A percentile compares a stretch with the other conserved stretches of the same genome.
Evolutionary conservation across 1,140 invertebrate species (phyloP).

Genomic region (Euschistus heros): DNA sequence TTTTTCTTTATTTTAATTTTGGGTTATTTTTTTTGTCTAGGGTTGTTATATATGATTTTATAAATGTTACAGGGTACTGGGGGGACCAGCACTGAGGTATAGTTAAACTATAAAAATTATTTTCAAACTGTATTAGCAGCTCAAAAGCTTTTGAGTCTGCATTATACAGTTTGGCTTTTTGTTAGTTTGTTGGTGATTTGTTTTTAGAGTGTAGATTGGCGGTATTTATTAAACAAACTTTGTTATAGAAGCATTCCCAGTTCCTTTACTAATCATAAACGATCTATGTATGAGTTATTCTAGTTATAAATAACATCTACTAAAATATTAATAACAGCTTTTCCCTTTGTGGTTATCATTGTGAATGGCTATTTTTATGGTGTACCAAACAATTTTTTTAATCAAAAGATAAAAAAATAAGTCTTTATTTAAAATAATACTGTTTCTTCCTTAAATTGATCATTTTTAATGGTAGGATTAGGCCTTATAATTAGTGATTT

Average conservation of each 20-base stretch:
- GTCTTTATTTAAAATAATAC: too few species aligned
- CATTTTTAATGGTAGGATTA: too few species aligned
- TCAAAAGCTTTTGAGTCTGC: neutral
- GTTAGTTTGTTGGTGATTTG: conserved; percentile 14
- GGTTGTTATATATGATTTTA: conserved; percentile 10
- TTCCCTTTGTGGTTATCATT: neutral
- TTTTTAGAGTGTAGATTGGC: conserved; percentile 13
- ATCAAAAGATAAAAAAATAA: too few species aligned
- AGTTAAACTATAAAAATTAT: conserved; percentile 1
- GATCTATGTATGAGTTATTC: conserved; percentile 7
- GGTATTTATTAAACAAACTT: neutral
- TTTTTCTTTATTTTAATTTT: conserved; percentile 19
- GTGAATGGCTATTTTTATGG: neutral
- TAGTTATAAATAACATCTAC: conserved; percentile 11
- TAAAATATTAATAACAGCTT: conserved; percentile 13
- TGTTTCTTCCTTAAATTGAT: too few species aligned
- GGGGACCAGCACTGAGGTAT: conserved; percentile 24
- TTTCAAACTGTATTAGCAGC: conserved; percentile 1
- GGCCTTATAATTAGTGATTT: too few species aligned
- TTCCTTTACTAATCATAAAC: conserved; percentile 18
- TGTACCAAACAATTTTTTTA: too few species aligned
- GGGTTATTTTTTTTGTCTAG: neutral
- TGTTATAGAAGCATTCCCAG: neutral
- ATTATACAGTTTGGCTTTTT: conserved; percentile 12
- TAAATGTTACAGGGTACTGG: conserved; percentile 24